Evolutionary conservation across 2,797 vertebrate genomes (phyloP), one percentile per base, ranked within the genome.

Genomic region (Anas bernieri): DNA sequence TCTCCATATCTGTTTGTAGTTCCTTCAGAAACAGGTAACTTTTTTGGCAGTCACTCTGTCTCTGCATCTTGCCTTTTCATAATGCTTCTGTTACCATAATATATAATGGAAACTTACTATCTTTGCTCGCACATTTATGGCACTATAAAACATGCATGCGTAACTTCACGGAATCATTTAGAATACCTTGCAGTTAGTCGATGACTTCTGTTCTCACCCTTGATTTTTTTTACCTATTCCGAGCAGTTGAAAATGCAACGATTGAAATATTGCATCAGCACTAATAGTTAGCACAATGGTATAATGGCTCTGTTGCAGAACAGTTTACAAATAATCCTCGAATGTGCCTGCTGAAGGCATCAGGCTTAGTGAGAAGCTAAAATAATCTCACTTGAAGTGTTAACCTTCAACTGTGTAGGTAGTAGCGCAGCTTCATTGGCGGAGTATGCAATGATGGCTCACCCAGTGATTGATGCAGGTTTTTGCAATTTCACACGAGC

Each of bases 21-120:
- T 97, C 98, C 98, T 97, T 98, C 98, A 98, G 98, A 99, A 97
- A 96, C 98, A 99, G 98, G 98, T 99, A 99, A 98, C 63, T 83
- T 74, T 94, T 88, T 90, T 94, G 75, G 92, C 89, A 86, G 90
- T 92, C 83, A 41, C 85, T 90, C 93, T 94, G 75, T 96, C 94
- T 91, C 86, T 96, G 92, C 93, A 91, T 95, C 91, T 93, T 96
- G 93, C 82, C 87, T 91, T 91, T 91, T 93, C 91, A 84, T 83
- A 90, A 86, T 94, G 88, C 64, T 94, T 92, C 78, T 91, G 61
- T 96, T 89, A 54, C 50, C 72, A 55, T 91, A 82, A 78, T 92
- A 17, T 33, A 31, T 82, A 92, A 77, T 74, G 39, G 70, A 79
- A 93, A 77, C 77, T 79, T 86, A 93, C 56, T 92, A 21, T 17